Base-by-base conservation (phyloP, 2,797 vertebrate genomes). In the Ctenopoma kingsleyae region DNA sequence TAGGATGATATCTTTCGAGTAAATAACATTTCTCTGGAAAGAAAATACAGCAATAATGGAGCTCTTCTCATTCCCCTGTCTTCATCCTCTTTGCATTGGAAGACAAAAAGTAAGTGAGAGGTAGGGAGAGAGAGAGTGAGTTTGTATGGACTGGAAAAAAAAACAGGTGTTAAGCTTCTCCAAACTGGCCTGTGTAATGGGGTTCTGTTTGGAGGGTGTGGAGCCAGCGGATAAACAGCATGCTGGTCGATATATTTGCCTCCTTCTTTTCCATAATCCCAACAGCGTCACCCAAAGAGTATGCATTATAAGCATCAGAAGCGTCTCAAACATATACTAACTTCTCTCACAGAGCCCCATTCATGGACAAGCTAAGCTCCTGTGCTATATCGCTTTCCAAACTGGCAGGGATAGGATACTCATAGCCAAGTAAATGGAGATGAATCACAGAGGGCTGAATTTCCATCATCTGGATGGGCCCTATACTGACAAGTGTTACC, bases 1-100 rank as follows among this genome's bases (percentile, higher is more conserved):
- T 86, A 87, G 93, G 91, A 94, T 92, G 91, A 94, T 93, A 95
- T 94, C 94, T 93, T 91, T 91, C 93, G 91, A 93, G 94, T 94
- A 94, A 94, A 94, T 94, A 95, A 94, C 84, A 83, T 92, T 93
- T 94, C 91, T 86, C 91, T 85, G 82, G 82, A 90, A 88, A 91
- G 91, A 88, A 91, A 90, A 91, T 86, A 93, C 90, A 87, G 87
- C 88, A 93, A 93, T 94, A 93, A 93, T 90, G 70, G 88, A 89
- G 87, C 88, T 89, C 87, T 81, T 90, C 89, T 89, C 88, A 89
- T 92, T 92, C 84, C 78, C 72, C 66, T 82, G 76, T 87, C 84
- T 91, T 94, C 93, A 94, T 93, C 90, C 85, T 91, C 87, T 93
- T 93, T 91, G 90, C 85, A 91, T 91, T 90, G 83, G 91, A 92